Evolutionary conservation across 2,113 vertebrate genomes (phyloP), one percentile per base, ranked within the genome.

Genomic region (Apistogramma diplotaenia): DNA sequence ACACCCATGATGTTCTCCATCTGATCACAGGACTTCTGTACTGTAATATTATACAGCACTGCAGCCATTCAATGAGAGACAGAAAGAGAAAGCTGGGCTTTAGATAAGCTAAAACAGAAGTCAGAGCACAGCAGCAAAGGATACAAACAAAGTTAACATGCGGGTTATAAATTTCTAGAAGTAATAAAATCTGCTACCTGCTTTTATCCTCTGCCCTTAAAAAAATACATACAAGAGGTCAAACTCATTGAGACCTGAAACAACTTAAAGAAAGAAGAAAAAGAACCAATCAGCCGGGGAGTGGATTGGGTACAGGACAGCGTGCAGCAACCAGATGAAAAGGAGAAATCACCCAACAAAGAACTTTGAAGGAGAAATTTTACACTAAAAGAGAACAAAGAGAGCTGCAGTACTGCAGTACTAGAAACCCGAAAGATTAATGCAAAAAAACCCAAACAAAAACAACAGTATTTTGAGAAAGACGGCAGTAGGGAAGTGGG

Each of bases 371-470:
- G 54, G 18, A 21, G 62, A 35, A 54, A 6, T 75, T 75, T 58
- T 43, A 75, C 40, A 62, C 33, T 33, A 25, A 72, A 53, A 29
- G n/a, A 85, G 31, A 87, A 70, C 62, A 83, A 74, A 79, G 54
- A 53, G 12, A 62, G n/a, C 15, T 0, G 37, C 6, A n/a, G 11
- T 31, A 57, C 6, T 72, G 54, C n/a, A n/a, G n/a, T n/a, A n/a
- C n/a, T n/a, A 67, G 37, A 37, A 18, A 67, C 37, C 3, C 6
- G 15, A 21, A 1, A 70, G 59, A 76, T 72, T 2, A 55, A 76
- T 60, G 27, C 3, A 75, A 25, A 37, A 31, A 25, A 8, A 9
- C 8, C 33, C 5, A 6, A 31, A 31, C 31, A 35, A 10, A 65
- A n/a, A n/a, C n/a, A n/a, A 16, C 35, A 23, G 35, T 21, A 16